phyloP scores from a whole-genome alignment of 2,113 vertebrate genomes.

The Mesoclemmys tuberculata region DNA sequence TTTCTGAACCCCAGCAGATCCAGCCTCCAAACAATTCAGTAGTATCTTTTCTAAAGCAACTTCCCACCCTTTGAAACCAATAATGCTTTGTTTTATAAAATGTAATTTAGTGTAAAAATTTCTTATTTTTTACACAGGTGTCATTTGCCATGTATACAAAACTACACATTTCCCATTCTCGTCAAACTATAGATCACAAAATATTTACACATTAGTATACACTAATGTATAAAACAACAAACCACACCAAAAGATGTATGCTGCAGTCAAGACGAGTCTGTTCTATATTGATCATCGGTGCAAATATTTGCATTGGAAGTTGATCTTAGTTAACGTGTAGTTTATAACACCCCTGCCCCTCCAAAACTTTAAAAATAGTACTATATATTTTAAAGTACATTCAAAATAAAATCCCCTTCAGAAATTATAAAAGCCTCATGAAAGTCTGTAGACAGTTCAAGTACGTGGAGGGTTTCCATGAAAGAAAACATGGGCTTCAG shows the following conservation, averaged over 20 bases:
- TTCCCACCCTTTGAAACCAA: neutral
- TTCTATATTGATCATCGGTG: constrained; percentile 38
- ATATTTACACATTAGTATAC: neutral
- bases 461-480: neutral
- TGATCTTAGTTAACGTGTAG: constrained; percentile 64
- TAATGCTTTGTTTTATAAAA: neutral
- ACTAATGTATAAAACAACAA: neutral
- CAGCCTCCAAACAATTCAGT: neutral
- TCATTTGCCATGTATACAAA: neutral
- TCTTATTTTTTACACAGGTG: neutral
- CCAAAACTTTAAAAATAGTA: constrained; percentile 58
- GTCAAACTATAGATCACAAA: rapidly evolving
- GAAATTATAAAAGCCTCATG: constrained; percentile 40
- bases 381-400: constrained; percentile 66
- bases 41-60: neutral
- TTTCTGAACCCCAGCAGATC: neutral
- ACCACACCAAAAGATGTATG: constrained; percentile 18
- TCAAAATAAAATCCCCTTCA: constrained; percentile 65
- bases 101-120: neutral
- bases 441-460: constrained; percentile 27
- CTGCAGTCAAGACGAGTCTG: constrained; percentile 14
- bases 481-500: constrained; percentile 25
- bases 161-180: neutral
- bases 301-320: constrained; percentile 46
- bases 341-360: neutral